Conservation (phyloP, 2,888 invertebrate species). For the Phalera bucephala region DNA sequence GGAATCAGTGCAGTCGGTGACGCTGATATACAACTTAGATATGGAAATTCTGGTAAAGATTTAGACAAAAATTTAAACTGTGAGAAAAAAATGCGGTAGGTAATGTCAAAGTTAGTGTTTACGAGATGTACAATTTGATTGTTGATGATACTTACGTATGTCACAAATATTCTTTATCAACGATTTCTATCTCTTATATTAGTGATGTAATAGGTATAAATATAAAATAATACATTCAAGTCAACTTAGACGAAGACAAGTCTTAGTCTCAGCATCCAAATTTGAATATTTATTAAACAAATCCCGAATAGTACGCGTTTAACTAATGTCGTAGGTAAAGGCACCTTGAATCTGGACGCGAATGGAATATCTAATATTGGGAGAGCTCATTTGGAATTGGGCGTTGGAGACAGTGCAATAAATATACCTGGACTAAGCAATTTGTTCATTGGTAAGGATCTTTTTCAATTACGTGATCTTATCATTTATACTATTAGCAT, state of each 20-base stretch:
- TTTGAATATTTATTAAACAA: constrained; percentile 3
- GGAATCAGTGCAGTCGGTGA: constrained; percentile 62
- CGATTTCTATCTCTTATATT: no score
- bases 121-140: no score
- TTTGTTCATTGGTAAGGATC: constrained; percentile 53
- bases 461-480: no score
- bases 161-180: no score
- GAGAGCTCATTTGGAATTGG: constrained; percentile 49
- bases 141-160: no score
- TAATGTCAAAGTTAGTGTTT: no score
- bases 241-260: no score
- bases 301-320: neutral
- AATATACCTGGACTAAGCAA: constrained; percentile 53
- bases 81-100: neutral
- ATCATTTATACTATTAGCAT: no score
- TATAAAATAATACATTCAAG: no score
- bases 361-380: constrained; percentile 68
- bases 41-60: constrained; percentile 49
- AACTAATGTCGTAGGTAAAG: constrained; percentile 30
- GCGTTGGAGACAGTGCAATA: constrained; percentile 43
- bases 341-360: constrained; percentile 51
- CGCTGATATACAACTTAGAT: constrained; percentile 47
- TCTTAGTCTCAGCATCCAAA: no score
- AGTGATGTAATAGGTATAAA: no score
- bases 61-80: constrained; percentile 1